phyloP scores from a whole-genome alignment of 2,888 invertebrate genomes.

The Standfussiana lucernea region DNA sequence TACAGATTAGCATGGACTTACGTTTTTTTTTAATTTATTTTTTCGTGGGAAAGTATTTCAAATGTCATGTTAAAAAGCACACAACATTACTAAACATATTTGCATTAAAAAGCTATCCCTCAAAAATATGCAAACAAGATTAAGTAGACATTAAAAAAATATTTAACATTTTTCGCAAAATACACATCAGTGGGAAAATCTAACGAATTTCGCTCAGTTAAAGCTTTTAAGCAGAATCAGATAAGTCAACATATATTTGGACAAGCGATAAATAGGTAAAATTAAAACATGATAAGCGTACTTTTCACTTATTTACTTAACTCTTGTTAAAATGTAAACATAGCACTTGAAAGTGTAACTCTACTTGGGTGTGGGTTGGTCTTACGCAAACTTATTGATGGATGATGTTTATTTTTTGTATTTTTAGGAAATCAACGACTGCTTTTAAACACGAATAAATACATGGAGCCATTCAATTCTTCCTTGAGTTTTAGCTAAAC shows the following conservation, averaged over 20 bases:
- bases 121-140: slow-evolving; percentile 13
- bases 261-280: slow-evolving; percentile 60
- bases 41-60: slow-evolving; percentile 31
- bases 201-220: slow-evolving; percentile 59
- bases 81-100: slow-evolving; percentile 26
- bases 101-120: slow-evolving; percentile 26
- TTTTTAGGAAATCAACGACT: neutral
- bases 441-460: neutral
- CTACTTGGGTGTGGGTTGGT: slow-evolving; percentile 19
- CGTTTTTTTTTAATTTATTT: neutral
- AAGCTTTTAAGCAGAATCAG: slow-evolving; percentile 46
- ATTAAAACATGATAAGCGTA: slow-evolving; percentile 60
- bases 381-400: slow-evolving; percentile 14
- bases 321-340: slow-evolving; percentile 69
- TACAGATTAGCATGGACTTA: neutral
- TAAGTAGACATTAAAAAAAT: slow-evolving; percentile 9
- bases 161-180: slow-evolving; percentile 4
- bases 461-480: neutral
- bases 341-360: slow-evolving; percentile 48
- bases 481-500: too few relatives aligned
- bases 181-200: slow-evolving; percentile 61
- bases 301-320: slow-evolving; percentile 67
- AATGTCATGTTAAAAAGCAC: neutral
- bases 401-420: slow-evolving; percentile 10
- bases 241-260: slow-evolving; percentile 54